phyloP scores from a whole-genome alignment of 2,888 invertebrate genomes.

The Cheilosia soror region DNA sequence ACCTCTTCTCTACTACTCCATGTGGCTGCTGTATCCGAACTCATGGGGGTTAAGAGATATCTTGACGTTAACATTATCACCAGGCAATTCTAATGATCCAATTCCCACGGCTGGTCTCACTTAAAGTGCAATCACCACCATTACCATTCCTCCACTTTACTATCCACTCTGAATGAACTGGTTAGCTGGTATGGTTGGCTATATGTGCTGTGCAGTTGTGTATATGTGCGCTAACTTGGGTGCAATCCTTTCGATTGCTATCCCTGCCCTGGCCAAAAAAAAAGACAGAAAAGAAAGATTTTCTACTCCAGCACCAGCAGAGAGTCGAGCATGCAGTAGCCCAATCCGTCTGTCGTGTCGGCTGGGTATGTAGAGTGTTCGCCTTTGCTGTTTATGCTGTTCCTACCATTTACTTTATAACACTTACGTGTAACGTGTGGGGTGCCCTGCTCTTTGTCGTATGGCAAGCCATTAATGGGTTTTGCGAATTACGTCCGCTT shows the following conservation, averaged over 20 bases:
- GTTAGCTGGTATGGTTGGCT: constrained; percentile 36
- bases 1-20: constrained; percentile 35
- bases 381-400: constrained; percentile 44
- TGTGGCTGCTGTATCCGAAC: constrained; percentile 53
- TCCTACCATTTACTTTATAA: constrained; percentile 67
- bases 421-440: constrained; percentile 70
- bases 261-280: constrained; percentile 61
- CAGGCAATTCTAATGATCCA: constrained; percentile 82
- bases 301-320: constrained; percentile 19
- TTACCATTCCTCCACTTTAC: constrained; percentile 66
- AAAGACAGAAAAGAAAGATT: constrained; percentile 12
- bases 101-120: constrained; percentile 81
- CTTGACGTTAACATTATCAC: constrained; percentile 76
- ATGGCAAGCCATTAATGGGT: constrained; percentile 72
- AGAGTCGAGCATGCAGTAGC: constrained; percentile 64
- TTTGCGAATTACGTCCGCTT: constrained; percentile 75
- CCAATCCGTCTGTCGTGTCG: constrained; percentile 52
- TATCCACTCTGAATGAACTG: constrained; percentile 52
- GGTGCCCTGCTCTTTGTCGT: constrained; percentile 54
- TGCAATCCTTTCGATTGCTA: constrained; percentile 60
- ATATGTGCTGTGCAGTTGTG: constrained; percentile 6
- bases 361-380: constrained; percentile 54
- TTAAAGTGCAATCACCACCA: constrained; percentile 75
- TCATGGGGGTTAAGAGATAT: constrained; percentile 75
- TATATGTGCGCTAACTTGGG: constrained; percentile 27